A percentile compares a stretch with the other conserved stretches of the same genome.
These are phyloP conservation scores for Talpa occidentalis DNA, from an alignment of 2,113 vertebrate genomes.

Conservation along the genomic window DNA sequence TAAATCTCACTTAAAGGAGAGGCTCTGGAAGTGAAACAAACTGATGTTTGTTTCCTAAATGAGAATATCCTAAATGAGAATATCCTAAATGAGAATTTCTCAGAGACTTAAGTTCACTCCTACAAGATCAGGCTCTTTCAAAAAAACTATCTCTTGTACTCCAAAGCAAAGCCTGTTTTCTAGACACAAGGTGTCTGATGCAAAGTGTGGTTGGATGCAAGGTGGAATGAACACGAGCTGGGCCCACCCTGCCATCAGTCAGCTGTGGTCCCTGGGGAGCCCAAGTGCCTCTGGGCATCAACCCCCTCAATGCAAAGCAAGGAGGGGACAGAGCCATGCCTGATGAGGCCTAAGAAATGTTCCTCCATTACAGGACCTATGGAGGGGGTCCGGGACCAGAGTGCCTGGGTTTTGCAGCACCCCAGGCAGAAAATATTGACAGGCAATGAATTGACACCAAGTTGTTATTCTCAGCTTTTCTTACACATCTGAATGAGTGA, in stretches of 20 bases:
- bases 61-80: no score
- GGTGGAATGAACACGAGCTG: no score
- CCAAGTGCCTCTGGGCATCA: neutral
- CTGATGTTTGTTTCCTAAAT: no score
- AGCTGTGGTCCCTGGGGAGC: rapidly evolving
- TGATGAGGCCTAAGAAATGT: rapidly evolving
- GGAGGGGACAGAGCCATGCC: neutral
- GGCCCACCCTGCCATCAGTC: neutral
- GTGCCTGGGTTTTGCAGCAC: neutral
- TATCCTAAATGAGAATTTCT: neutral
- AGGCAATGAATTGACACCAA: neutral
- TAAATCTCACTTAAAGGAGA: neutral
- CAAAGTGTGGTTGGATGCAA: rapidly evolving
- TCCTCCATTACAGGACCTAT: neutral
- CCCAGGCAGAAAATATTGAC: neutral
- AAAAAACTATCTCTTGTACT: neutral
- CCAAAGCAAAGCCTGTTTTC: neutral
- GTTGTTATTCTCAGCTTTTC: neutral
- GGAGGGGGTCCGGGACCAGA: neutral
- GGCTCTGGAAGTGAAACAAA: no score
- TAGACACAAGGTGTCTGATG: neutral
- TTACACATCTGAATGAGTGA: conserved; percentile 51
- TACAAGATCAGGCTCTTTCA: neutral
- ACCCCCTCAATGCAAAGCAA: neutral
- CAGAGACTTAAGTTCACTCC: neutral